Base-by-base conservation (phyloP, 2,888 invertebrate species). In the Ganaspis brasiliensis region DNA sequence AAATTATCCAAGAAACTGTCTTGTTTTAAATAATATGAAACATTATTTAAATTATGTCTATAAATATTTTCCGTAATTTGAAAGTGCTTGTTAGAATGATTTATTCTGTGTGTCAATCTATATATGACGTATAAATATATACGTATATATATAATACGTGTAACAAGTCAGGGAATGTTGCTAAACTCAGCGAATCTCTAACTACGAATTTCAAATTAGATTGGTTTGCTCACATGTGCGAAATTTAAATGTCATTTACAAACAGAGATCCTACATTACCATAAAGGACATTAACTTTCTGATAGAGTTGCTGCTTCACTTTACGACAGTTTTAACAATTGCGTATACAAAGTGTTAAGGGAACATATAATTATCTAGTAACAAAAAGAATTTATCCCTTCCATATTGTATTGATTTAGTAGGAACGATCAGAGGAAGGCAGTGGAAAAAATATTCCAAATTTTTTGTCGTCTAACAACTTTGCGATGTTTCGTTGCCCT, bases 161-260 rank as follows among this genome's bases (percentile, higher is more conserved):
- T 24, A 45, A 67, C 67, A 40, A 49, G 40, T 45, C 45, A 8
- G 40, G 45, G 45, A 45, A 67, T 67, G 45, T 67, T 67, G 45
- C 67, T n/a, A 67, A 67, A 45, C 45, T 67, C 26, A 26, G 40
- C 67, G 45, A 24, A 67, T 26, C 45, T 26, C 45, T 45, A 67
- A 49, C 45, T 14, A 24, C 45, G 67, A 67, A 67, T 67, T 67
- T 49, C 45, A 67, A 67, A 67, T 45, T 67, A 67, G 67, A 67
- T 67, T 67, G 67, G 67, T 49, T 67, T 45, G 45, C 45, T 40
- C 45, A 45, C 67, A 45, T 67, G 67, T 67, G 26, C 67, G n/a
- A 67, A 67, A 67, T 67, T 49, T 67, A 40, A 63, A 63, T 63
- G 63, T 63, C 40, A 63, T 63, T 63, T 63, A 63, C 63, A 40